Percentiles rank a stretch among this genome's conserved stretches.
Evolutionary conservation across 1,140 invertebrate genomes (phyloP).

Genomic region (Musca vetustissima): DNA sequence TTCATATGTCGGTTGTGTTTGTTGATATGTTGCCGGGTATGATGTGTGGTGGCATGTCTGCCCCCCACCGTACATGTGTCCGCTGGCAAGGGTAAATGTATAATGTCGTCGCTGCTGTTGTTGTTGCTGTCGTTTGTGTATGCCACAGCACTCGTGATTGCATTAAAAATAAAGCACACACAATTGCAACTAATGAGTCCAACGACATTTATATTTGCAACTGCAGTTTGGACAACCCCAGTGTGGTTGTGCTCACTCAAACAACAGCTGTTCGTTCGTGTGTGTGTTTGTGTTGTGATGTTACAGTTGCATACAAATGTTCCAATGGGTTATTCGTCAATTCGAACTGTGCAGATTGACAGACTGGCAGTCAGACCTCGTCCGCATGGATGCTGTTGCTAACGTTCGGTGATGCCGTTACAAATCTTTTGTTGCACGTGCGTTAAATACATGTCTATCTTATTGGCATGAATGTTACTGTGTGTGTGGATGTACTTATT

Average conservation of each 20-base stretch:
- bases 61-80: too few species aligned
- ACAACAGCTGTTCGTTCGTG: too few species aligned
- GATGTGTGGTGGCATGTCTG: too few species aligned
- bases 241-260: too few species aligned
- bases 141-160: too few species aligned
- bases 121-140: too few species aligned
- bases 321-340: not conserved
- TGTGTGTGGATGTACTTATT: not conserved
- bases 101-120: too few species aligned
- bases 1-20: not conserved
- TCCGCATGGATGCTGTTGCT: not conserved
- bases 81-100: too few species aligned
- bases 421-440: constrained; percentile 22
- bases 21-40: too few species aligned
- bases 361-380: not conserved
- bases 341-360: not conserved
- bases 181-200: constrained; percentile 13
- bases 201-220: constrained; percentile 21
- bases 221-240: not conserved
- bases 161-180: not conserved
- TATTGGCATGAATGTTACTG: not conserved
- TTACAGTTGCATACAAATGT: not conserved
- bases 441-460: constrained; percentile 2
- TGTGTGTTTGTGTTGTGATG: not conserved
- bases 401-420: constrained; percentile 17